Evolutionary conservation across 1,140 invertebrate genomes (phyloP), one percentile per base, ranked within the genome.

Genomic region (Trachymyrmex septentrionalis): DNA sequence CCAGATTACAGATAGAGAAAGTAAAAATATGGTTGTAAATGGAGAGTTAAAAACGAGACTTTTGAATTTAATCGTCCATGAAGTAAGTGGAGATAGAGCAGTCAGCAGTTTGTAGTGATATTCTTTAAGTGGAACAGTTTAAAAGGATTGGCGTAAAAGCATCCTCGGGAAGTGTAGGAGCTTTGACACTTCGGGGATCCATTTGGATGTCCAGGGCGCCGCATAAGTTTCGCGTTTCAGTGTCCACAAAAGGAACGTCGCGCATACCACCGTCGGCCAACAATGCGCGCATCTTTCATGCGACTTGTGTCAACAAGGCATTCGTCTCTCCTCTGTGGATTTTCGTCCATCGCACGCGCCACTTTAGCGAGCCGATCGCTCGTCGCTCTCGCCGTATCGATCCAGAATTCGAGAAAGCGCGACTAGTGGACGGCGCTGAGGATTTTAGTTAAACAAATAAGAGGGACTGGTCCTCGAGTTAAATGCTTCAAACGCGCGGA

Each of bases 401-500:
- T 91, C 87, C 59, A 57, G 44, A 67, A 81, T 59, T 73, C 30
- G 64, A 59, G 71, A 91, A 81, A 87, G 85, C 86, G 81, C 85
- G 57, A 61, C 55, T 76, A 73, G 69, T 59, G 90, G 88, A 88
- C 87, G 78, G 81, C 63, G 78, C 61, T 59, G 80, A 85, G 86
- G 91, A 92, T 92, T 92, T 92, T 92, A 92, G 91, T 92, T 91
- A 90, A 92, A 91, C 92, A 92, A 92, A 92, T 91, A 92, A 92
- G 72, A 81, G 71, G 38, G 69, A 86, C 86, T 72, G 72, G 85
- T 77, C 67, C 61, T 78, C 64, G 48, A 81, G 64, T 71, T 81
- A 81, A 55, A 69, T 50, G 64, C 30, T 64, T 69, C 38, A 55
- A 50, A 44, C n/a, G 53, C 21, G 55, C 67, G 34, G 64, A 87